These are phyloP conservation scores for Gambusia holbrooki DNA, from an alignment of 2,113 vertebrate species.

Conservation along the genomic window DNA sequence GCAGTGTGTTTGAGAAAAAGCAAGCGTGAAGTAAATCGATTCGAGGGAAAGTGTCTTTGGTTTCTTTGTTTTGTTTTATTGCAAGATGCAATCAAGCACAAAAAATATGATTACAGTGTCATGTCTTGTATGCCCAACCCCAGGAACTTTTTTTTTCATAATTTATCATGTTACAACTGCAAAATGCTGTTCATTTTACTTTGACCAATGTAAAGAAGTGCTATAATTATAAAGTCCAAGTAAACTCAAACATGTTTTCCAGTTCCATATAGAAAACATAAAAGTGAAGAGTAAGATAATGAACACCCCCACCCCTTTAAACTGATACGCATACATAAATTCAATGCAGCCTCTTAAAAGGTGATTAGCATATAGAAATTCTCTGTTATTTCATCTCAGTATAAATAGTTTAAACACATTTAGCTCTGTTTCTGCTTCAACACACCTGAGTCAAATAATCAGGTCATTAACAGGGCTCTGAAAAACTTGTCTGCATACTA, in stretches of 20 bases:
- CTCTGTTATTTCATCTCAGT: not conserved
- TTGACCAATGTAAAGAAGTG: not conserved
- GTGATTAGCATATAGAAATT: not conserved
- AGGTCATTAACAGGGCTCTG: too few relatives aligned
- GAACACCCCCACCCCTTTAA: too few relatives aligned
- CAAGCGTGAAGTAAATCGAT: slow-evolving; percentile 54
- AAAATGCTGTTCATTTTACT: not conserved
- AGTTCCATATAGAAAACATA: too few relatives aligned
- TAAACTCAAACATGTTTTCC: not conserved
- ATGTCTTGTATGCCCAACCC: not conserved
- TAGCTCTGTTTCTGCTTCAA: too few relatives aligned
- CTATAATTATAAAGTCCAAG: not conserved
- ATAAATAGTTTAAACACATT: not conserved
- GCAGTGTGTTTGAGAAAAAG: slow-evolving; percentile 22
- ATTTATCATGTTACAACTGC: not conserved
- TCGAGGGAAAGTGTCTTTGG: slow-evolving; percentile 19
- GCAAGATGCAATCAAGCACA: slow-evolving; percentile 12
- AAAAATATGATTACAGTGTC: slow-evolving; percentile 40
- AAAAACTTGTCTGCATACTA: too few relatives aligned
- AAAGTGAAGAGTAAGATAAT: too few relatives aligned
- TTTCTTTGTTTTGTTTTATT: slow-evolving; percentile 45
- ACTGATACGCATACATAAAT: not conserved
- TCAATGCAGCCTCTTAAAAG: not conserved
- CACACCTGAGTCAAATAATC: too few relatives aligned
- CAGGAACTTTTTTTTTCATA: too few relatives aligned